Percentiles rank a stretch among this genome's conserved stretches.
Conservation (phyloP, 2,888 invertebrate species). For the Leptopilina drosophilae region DNA sequence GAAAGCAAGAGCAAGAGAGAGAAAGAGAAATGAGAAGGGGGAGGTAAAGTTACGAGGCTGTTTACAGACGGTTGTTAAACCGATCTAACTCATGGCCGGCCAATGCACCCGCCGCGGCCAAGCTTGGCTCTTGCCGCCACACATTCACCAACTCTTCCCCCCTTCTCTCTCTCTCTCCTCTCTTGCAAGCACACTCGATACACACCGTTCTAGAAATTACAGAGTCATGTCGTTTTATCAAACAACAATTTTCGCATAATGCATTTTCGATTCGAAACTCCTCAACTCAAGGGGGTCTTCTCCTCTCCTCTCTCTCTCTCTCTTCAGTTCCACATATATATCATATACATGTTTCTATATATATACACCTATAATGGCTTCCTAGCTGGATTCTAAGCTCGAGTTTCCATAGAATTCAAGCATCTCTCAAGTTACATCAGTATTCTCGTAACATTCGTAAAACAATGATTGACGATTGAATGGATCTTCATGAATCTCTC, state of each 20-base stretch:
- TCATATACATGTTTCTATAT: too few species aligned
- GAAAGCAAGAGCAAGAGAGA: conserved; percentile 44
- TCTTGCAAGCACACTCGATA: conserved; percentile 20
- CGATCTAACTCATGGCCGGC: conserved; percentile 74
- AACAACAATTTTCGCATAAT: conserved; percentile 26
- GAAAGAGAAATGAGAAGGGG: conserved; percentile 50
- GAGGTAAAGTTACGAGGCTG: conserved; percentile 71
- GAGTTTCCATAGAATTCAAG: conserved; percentile 6
- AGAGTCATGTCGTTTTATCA: conserved; percentile 20
- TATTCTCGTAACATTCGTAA: conserved; percentile 16
- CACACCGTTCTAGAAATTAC: conserved; percentile 23
- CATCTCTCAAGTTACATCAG: conserved; percentile 10
- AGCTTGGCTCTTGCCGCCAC: conserved; percentile 26
- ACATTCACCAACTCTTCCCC: conserved; percentile 1
- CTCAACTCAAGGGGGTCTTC: not conserved
- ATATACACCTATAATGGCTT: not conserved
- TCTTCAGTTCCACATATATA: conserved; percentile 4
- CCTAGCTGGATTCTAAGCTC: conserved; percentile 1
- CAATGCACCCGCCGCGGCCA: conserved; percentile 68
- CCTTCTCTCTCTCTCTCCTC: not conserved
- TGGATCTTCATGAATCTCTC: conserved; percentile 32
- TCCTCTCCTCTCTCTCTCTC: too few species aligned
- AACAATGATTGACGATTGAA: conserved; percentile 33
- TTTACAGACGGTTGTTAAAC: conserved; percentile 71
- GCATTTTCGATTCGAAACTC: not conserved